These are phyloP conservation scores for Drosophila neotestacea DNA, from an alignment of 2,888 invertebrate species.

Conservation along the genomic window DNA sequence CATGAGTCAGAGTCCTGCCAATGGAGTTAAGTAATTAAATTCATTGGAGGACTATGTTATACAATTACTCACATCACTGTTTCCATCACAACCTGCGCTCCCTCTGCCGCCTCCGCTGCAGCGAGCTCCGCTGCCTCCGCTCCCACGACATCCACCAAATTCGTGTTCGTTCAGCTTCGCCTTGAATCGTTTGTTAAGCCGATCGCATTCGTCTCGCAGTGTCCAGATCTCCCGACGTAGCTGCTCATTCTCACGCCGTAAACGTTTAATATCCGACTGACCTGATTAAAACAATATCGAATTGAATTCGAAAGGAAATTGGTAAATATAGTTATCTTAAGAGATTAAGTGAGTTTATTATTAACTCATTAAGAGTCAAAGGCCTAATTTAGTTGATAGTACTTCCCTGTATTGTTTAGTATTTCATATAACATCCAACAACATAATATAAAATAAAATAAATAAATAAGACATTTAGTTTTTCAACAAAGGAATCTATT, in stretches of 20 bases:
- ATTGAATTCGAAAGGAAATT: background rate
- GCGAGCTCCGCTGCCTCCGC: slow-evolving; percentile 71
- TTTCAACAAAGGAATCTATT: background rate
- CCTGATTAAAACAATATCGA: slow-evolving; percentile 86
- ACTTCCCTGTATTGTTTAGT: too few relatives aligned
- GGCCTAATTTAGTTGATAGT: too few relatives aligned
- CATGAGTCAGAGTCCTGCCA: slow-evolving; percentile 84
- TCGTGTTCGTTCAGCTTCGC: slow-evolving; percentile 85
- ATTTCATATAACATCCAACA: background rate
- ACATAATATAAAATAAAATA: too few relatives aligned
- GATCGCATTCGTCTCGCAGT: slow-evolving; percentile 94
- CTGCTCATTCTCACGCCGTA: slow-evolving; percentile 95
- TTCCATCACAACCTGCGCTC: slow-evolving; percentile 77
- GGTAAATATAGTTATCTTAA: background rate
- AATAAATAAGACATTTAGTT: too few relatives aligned
- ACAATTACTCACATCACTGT: slow-evolving; percentile 78
- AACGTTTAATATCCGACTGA: slow-evolving; percentile 94
- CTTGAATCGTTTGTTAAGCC: slow-evolving; percentile 92
- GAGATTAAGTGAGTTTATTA: background rate
- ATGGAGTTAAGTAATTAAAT: background rate
- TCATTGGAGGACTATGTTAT: background rate
- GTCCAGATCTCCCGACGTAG: slow-evolving; percentile 94
- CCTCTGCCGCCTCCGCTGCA: slow-evolving; percentile 70
- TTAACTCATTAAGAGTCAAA: too few relatives aligned
- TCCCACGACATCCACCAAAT: slow-evolving; percentile 70